A percentile compares a stretch with the other conserved stretches of the same genome.
Evolutionary conservation across 2,888 invertebrate genomes (phyloP).

Genomic region (Netelia virgata): DNA sequence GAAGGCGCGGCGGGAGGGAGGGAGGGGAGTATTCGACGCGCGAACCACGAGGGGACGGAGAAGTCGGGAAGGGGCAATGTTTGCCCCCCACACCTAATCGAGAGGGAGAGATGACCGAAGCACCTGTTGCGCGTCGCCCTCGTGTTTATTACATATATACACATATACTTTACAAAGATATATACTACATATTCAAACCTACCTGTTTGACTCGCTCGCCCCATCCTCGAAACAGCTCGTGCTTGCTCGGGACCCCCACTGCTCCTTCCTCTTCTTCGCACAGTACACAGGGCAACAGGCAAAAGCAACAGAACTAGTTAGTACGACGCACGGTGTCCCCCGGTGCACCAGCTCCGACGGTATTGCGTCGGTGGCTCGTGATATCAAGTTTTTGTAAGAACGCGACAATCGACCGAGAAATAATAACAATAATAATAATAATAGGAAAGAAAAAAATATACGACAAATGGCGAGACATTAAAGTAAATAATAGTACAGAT

Average conservation of each 20-base stretch:
- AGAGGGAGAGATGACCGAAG: conserved; percentile 73
- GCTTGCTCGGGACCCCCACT: conserved; percentile 46
- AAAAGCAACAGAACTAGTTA: conserved; percentile 64
- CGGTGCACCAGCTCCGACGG: conserved; percentile 66
- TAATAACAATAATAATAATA: conserved; percentile 4
- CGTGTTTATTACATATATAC: neutral
- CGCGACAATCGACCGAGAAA: neutral
- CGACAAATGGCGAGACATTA: neutral
- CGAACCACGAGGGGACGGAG: neutral
- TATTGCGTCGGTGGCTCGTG: conserved; percentile 54
- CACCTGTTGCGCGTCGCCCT: conserved; percentile 80
- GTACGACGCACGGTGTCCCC: conserved; percentile 77
- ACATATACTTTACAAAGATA: conserved; percentile 65
- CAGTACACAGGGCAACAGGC: conserved; percentile 25
- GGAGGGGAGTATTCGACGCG: neutral
- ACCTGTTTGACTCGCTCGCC: conserved; percentile 80
- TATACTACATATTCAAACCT: conserved; percentile 67
- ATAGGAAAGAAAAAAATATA: conserved; percentile 1
- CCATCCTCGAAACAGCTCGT: conserved; percentile 60
- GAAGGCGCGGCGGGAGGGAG: too few species aligned
- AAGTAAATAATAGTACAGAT: neutral
- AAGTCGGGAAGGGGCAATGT: neutral
- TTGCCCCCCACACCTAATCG: conserved; percentile 23
- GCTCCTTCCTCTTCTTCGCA: neutral
- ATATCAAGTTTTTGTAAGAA: conserved; percentile 23